Base-by-base conservation (phyloP, 2,797 vertebrate genomes). In the Rhadinocentrus ornatus region DNA sequence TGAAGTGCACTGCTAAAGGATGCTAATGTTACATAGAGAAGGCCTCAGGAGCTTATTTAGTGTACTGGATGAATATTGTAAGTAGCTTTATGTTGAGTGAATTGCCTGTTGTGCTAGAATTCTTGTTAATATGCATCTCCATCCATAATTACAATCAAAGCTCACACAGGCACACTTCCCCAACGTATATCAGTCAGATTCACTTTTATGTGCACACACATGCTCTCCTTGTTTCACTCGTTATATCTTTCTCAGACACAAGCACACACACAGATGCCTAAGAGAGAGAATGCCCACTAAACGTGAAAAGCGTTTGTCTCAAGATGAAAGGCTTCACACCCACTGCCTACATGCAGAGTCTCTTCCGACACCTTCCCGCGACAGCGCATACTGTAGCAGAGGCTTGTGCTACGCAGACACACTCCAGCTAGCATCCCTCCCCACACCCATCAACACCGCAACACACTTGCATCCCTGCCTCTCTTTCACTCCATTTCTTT, bases 251-350 rank as follows among this genome's bases (percentile, higher is more conserved):
- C 75, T 78, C 75, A 82, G 75, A 81, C 82, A 83, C 84, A 87
- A 80, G 55, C 74, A 82, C 75, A 87, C 79, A 85, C 78, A 75
- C 85, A 91, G 72, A 85, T 84, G 78, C 80, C 84, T 84, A 77
- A 77, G 67, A 81, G 67, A 77, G 78, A 85, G 72, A 83, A 80
- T 90, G 80, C 90, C 85, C 80, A 71, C 84, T 91, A 85, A 94
- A 92, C 85, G 90, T 85, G 89, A 92, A 93, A 92, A 93, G 87
- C 93, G 48, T 93, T 94, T 92, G 90, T 93, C 90, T 94, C 85
- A 84, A 94, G 93, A 95, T 95, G 91, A 95, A 95, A 94, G 93
- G 91, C 92, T 94, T 94, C 93, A 94, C 93, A 93, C 93, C 91
- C 93, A 87, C 93, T 93, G 93, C 94, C 93, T 94, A 94, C 94